Conservation (phyloP, 1,140 invertebrate genomes). For the Zaprionus ornatus region DNA sequence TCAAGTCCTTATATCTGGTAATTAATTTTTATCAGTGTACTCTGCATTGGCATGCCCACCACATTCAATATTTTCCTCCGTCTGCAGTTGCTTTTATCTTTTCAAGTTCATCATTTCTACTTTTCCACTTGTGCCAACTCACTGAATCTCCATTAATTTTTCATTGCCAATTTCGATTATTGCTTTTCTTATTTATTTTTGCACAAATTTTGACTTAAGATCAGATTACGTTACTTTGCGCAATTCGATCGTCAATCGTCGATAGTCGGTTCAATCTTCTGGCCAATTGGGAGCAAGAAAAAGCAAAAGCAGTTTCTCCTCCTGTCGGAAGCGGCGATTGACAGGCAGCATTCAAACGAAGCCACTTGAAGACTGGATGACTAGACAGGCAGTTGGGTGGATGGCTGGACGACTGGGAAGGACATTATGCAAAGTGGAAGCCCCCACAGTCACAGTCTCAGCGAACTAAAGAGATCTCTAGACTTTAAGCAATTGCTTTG, state of each 20-base stretch:
- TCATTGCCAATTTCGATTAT: background rate
- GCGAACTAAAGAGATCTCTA: background rate
- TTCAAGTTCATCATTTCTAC: background rate
- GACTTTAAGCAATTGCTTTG: conserved; percentile 38
- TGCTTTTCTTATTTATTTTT: background rate
- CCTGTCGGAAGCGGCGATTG: conserved; percentile 1
- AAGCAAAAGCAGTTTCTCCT: conserved; percentile 4
- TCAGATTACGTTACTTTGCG: background rate
- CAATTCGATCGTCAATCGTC: background rate
- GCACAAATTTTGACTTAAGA: conserved; percentile 5
- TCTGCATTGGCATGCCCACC: background rate
- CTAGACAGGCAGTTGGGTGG: background rate
- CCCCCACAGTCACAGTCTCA: background rate
- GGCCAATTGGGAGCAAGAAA: background rate
- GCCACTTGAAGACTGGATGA: background rate
- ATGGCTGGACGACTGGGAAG: background rate
- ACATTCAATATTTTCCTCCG: background rate
- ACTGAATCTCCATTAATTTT: background rate
- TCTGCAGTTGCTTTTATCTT: background rate
- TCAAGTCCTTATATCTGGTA: too few species aligned
- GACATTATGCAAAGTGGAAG: conserved; percentile 3
- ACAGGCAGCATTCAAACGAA: background rate
- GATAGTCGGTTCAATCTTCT: background rate
- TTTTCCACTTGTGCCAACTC: background rate
- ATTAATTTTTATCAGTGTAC: background rate